These are phyloP conservation scores for Nephrotoma guestfalica DNA, from an alignment of 2,888 invertebrate genomes.

Conservation along the genomic window DNA sequence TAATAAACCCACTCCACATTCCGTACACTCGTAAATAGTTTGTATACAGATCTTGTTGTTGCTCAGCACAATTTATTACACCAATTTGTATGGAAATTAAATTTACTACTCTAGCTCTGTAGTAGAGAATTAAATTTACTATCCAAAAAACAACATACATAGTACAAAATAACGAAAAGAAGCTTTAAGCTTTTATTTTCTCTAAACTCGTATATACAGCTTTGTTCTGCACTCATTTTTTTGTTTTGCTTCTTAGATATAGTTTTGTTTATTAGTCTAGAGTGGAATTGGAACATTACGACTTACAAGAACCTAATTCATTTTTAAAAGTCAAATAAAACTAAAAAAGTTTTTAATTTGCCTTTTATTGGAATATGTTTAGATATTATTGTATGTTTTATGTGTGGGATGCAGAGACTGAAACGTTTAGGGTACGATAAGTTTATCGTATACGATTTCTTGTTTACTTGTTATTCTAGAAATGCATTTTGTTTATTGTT, in stretches of 20 bases:
- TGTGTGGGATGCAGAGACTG: background rate
- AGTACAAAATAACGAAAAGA: background rate
- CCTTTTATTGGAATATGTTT: background rate
- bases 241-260: background rate
- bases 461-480: background rate
- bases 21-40: background rate
- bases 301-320: background rate
- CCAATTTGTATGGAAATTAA: background rate
- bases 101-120: background rate
- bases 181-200: background rate
- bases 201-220: background rate
- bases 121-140: background rate
- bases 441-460: background rate
- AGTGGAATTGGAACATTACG: background rate
- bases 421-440: background rate
- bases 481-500: background rate
- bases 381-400: background rate
- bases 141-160: background rate
- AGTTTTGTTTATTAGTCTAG: background rate
- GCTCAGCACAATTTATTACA: background rate
- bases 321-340: background rate
- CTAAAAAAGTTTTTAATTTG: background rate
- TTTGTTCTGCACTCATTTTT: background rate
- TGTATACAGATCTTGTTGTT: background rate
- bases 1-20: background rate